phyloP scores from a whole-genome alignment of 2,113 vertebrate genomes.

The Muntiacus reevesi region DNA sequence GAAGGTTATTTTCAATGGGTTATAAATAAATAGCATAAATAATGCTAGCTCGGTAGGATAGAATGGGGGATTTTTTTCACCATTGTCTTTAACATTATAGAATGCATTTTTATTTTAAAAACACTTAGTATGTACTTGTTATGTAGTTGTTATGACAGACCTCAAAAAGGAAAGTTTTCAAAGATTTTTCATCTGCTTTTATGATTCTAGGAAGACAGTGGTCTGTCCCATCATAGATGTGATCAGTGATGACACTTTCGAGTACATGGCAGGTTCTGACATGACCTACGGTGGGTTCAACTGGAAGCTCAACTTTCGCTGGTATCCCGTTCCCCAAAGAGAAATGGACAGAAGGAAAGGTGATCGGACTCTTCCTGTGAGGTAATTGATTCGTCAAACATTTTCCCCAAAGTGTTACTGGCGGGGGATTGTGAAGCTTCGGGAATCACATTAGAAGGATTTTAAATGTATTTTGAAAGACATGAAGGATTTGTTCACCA shows the following conservation, averaged over 20 bases:
- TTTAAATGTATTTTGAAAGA: slow-evolving; percentile 22
- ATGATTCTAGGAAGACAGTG: slow-evolving; percentile 89
- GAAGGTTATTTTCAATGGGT: background rate
- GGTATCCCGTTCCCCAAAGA: slow-evolving; percentile 98
- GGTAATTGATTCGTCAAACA: slow-evolving; percentile 75
- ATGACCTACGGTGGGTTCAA: slow-evolving; percentile 99
- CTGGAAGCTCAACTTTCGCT: slow-evolving; percentile 99
- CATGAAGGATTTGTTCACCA: background rate
- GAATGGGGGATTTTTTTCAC: background rate
- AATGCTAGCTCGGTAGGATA: background rate
- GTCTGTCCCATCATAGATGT: slow-evolving; percentile 99
- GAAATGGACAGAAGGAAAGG: slow-evolving; percentile 99
- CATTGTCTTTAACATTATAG: background rate
- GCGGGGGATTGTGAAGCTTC: background rate
- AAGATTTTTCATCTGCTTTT: slow-evolving; percentile 14
- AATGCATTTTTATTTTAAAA: slow-evolving; percentile 36
- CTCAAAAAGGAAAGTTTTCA: background rate
- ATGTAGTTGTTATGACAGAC: background rate
- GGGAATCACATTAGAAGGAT: background rate
- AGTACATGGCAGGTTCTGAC: slow-evolving; percentile 99
- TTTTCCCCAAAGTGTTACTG: background rate
- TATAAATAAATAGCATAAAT: background rate
- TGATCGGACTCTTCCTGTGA: slow-evolving; percentile 96
- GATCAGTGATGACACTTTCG: slow-evolving; percentile 98
- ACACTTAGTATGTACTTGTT: background rate